phyloP scores from a whole-genome alignment of 2,797 vertebrate genomes.

The Bothrops alternatus region DNA sequence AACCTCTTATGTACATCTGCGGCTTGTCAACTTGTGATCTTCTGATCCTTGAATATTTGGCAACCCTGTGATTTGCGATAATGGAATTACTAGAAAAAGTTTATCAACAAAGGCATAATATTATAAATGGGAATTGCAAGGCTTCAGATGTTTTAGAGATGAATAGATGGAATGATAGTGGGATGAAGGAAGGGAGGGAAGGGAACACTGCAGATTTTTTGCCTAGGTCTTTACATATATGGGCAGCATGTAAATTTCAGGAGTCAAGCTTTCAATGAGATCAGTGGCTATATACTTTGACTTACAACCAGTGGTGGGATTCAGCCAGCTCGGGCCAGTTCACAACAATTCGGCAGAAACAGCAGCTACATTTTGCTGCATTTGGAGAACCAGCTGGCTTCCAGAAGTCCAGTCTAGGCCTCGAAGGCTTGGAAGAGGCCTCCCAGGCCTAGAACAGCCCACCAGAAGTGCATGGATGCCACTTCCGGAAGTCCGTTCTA shows the following conservation, averaged over 20 bases:
- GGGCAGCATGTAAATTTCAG: background rate
- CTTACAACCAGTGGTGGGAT: background rate
- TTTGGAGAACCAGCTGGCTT: too few relatives aligned
- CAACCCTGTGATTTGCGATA: slow-evolving; percentile 64
- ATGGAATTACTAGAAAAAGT: slow-evolving; percentile 63
- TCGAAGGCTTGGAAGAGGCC: too few relatives aligned
- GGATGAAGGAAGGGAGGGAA: slow-evolving; percentile 27
- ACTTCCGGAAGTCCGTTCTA: too few relatives aligned
- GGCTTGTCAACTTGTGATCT: slow-evolving; percentile 63
- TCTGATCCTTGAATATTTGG: slow-evolving; percentile 68
- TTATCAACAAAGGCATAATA: slow-evolving; percentile 54
- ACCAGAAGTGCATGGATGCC: too few relatives aligned
- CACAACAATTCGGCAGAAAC: too few relatives aligned
- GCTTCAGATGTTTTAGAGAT: slow-evolving; percentile 61
- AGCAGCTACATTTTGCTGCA: too few relatives aligned
- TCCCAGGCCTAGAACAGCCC: too few relatives aligned
- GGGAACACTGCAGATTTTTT: slow-evolving; percentile 36
- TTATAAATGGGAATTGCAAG: slow-evolving; percentile 48
- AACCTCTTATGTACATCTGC: slow-evolving; percentile 60
- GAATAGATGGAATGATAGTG: slow-evolving; percentile 49
- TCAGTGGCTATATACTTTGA: background rate
- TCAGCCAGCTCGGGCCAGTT: too few relatives aligned
- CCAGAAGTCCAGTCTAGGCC: too few relatives aligned
- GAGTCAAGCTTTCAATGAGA: background rate
- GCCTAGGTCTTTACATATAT: slow-evolving; percentile 42